Base-by-base conservation (phyloP, 2,888 invertebrate genomes). In the Alloscopus bannaensis region DNA sequence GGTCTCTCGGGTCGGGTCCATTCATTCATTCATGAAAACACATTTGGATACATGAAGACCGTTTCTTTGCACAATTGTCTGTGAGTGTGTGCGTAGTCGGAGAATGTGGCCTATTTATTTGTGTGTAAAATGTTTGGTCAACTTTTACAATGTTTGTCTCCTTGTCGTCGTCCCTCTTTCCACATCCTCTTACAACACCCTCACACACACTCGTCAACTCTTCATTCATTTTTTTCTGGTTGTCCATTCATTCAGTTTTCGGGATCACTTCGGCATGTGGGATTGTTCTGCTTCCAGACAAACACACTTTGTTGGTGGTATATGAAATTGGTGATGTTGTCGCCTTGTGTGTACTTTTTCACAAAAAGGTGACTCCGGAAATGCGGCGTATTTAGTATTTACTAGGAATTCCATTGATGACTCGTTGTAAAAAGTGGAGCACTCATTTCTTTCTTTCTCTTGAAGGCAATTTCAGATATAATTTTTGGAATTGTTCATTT, bases 331-430 rank as follows among this genome's bases (percentile, higher is more conserved):
- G n/a, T n/a, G n/a, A n/a, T n/a, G n/a, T n/a, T n/a, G n/a, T n/a
- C 62, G 45, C 59, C 52, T 20, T 73, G 40, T 47, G 28, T 29
- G 50, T 55, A 57, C 52, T 62, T 50, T 26, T 60, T 60, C 64
- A 55, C n/a, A 62, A 66, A 75, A 75, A 75, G 75, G 75, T 75
- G 66, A 66, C 66, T 66, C 75, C 75, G 75, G 75, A 75, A 75
- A 75, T 66, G 75, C 75, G 75, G 75, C 75, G 66, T 75, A 47
- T 75, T 73, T 65, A 65, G 66, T 75, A 47, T 75, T 73, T 65
- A 65, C 73, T n/a, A 42, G 57, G 65, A 73, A 65, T 73, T 73
- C 66, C 20, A 31, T 29, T 18, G n/a, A 22, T 26, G 55, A 6
- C 3, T 47, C 18, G 20, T 26, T 55, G 55, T 55, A 55, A 55